Conservation (phyloP, 1,140 invertebrate species). For the Episyrphus balteatus region DNA sequence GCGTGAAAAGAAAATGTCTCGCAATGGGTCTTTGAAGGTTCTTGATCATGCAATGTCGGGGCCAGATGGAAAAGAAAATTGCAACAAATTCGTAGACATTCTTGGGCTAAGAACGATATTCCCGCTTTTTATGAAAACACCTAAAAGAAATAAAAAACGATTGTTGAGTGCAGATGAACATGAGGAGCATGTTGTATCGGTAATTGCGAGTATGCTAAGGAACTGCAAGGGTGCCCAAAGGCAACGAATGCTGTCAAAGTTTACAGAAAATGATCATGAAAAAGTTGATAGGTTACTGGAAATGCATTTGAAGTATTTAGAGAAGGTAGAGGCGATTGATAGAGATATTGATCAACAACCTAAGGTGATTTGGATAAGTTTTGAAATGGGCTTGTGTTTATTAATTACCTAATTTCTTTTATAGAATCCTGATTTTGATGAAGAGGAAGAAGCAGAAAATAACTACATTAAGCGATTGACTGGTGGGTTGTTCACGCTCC, state of each 20-base stretch:
- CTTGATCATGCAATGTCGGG: constrained; percentile 92
- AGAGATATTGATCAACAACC: constrained; percentile 56
- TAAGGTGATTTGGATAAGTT: constrained; percentile 10
- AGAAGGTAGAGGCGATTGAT: constrained; percentile 85
- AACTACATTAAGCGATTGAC: constrained; percentile 82
- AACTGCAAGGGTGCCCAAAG: constrained; percentile 85
- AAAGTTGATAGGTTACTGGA: constrained; percentile 95
- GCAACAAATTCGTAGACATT: constrained; percentile 98
- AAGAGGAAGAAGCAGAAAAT: constrained; percentile 67
- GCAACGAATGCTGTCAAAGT: constrained; percentile 86
- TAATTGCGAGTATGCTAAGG: constrained; percentile 85
- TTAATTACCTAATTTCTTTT: not conserved
- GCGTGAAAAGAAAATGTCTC: constrained; percentile 91
- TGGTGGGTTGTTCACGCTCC: constrained; percentile 88
- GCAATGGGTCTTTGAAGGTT: constrained; percentile 94
- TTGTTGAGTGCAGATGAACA: constrained; percentile 82
- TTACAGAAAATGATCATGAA: constrained; percentile 96
- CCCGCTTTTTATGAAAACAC: constrained; percentile 98
- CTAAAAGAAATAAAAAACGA: constrained; percentile 73
- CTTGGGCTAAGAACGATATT: constrained; percentile 92
- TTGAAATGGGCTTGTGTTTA: not conserved
- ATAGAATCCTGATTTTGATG: constrained; percentile 38
- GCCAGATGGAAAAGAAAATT: constrained; percentile 85
- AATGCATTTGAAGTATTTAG: constrained; percentile 94
- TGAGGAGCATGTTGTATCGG: constrained; percentile 92